Evolutionary conservation across 2,113 vertebrate genomes (phyloP).

Genomic region (Passer domesticus): DNA sequence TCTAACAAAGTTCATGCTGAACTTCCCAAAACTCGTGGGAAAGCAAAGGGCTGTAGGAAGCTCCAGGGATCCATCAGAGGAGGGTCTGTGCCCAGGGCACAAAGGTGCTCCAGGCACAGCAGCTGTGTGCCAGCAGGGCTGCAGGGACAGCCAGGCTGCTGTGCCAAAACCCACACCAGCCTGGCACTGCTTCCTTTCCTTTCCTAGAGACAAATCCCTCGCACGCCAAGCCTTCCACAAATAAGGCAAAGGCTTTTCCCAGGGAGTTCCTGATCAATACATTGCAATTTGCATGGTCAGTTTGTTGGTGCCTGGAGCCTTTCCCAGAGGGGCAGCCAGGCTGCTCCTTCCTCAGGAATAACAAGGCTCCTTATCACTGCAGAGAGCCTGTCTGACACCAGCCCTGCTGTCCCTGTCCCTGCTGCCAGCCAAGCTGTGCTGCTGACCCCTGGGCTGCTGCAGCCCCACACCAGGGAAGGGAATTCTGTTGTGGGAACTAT

Average conservation of each 20-base stretch:
- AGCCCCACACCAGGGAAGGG: too few species aligned
- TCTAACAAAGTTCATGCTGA: background rate
- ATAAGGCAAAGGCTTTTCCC: background rate
- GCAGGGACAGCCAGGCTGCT: background rate
- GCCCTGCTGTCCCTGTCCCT: background rate
- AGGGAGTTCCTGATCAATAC: background rate
- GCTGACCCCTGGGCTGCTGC: background rate
- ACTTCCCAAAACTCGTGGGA: background rate
- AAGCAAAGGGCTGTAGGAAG: background rate
- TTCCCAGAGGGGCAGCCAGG: fast-evolving
- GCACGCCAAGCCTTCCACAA: background rate
- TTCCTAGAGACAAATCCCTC: background rate
- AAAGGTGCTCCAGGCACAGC: fast-evolving
- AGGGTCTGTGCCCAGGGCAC: background rate
- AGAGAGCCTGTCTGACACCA: background rate
- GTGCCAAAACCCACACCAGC: fast-evolving
- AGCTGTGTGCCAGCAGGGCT: fast-evolving
- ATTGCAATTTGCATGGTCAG: fast-evolving
- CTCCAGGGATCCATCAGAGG: background rate
- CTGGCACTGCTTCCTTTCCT: background rate
- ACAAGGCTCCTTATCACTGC: background rate
- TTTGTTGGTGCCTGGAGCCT: too few species aligned
- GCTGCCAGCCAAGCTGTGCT: background rate
- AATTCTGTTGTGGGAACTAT: background rate
- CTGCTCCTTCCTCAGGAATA: background rate